Base-by-base conservation (phyloP, 2,888 invertebrate species). In the Escarpia spicata region DNA sequence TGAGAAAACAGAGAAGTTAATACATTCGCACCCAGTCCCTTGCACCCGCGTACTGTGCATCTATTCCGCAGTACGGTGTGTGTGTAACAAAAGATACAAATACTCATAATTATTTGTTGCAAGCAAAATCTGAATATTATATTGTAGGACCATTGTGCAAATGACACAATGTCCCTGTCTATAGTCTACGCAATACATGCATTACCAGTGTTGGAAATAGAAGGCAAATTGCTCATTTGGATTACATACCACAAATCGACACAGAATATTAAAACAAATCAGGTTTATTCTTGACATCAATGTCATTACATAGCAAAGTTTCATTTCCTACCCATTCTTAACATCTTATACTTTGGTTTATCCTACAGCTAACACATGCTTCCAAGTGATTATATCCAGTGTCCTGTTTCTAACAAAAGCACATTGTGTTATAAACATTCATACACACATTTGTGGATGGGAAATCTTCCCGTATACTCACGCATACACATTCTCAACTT, bases 211-310 rank as follows among this genome's bases (percentile, higher is more conserved):
- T 9, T 52, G 52, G 12, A 52, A 52, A 52, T 15, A 52, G 52
- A 52, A 15, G 15, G 52, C 37, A 52, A 52, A 52, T 52, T 52
- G 52, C 52, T 52, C 9, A 52, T 52, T 52, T 52, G 4, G 52
- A 52, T 52, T 52, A 52, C 52, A 15, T 26, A 26, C 75, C 75
- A 75, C 6, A 3, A 75, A 75, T 26, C 4, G n/a, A 75, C 75
- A 75, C 75, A 75, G n/a, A 75, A 75, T 75, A 75, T 75, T 75
- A 75, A 75, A 75, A 75, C 75, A 75, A 75, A 75, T 75, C 75
- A n/a, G 26, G 75, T 75, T 75, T 75, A 75, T 75, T 75, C 75
- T 75, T 26, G 75, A 19, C 75, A 75, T 6, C n/a, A n/a, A 75
- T 26, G n/a, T 75, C n/a, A 26, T 75, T 26, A 75, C 75, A 75